phyloP scores from a whole-genome alignment of 2,113 vertebrate genomes.

The Catharus bicknelli region DNA sequence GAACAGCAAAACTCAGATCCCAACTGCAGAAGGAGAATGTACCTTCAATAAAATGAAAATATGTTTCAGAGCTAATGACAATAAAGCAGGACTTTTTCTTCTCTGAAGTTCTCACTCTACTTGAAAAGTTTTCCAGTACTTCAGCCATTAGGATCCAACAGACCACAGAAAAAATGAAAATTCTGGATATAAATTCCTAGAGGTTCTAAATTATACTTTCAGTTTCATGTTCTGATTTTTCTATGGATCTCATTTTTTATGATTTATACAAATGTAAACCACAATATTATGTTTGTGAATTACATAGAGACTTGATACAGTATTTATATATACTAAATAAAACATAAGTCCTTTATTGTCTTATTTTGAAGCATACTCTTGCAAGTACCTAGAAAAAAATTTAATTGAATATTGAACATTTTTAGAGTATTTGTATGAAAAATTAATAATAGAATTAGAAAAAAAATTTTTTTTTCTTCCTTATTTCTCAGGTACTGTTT shows the following conservation, averaged over 20 bases:
- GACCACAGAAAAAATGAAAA: background rate
- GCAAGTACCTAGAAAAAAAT: background rate
- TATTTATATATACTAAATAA: background rate
- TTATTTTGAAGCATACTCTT: background rate
- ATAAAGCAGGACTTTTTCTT: background rate
- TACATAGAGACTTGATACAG: background rate
- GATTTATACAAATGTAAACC: background rate
- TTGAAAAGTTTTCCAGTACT: background rate
- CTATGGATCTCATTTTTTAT: background rate
- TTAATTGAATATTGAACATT: background rate
- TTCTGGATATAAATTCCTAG: background rate
- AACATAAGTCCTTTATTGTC: background rate
- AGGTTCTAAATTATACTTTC: background rate
- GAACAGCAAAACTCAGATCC: background rate
- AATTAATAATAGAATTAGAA: background rate
- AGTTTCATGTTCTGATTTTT: background rate
- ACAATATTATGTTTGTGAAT: background rate
- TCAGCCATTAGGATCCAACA: background rate
- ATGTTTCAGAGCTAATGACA: background rate
- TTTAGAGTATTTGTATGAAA: background rate
- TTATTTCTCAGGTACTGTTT: background rate
- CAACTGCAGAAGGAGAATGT: background rate
- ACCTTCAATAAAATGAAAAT: background rate
- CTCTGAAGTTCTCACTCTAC: background rate
- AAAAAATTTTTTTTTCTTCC: background rate